Conservation (phyloP, 2,888 invertebrate genomes). For the Tortrix viridana region DNA sequence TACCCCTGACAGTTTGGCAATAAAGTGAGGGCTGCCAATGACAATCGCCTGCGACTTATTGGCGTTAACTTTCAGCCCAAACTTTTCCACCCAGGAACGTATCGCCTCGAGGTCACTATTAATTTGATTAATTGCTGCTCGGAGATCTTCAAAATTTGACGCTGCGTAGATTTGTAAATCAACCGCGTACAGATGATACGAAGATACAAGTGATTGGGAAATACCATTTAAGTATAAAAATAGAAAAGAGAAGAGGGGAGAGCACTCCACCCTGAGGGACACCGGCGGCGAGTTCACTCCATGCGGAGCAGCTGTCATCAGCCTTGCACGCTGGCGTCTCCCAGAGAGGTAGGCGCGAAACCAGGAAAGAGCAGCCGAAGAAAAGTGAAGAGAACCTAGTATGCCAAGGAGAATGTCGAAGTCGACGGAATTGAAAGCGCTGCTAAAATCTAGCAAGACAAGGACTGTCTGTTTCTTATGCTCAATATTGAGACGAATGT, state of each 20-base stretch:
- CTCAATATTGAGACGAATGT: conserved; percentile 2
- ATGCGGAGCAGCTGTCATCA: conserved; percentile 2
- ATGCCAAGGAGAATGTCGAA: not conserved
- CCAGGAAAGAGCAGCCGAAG: conserved; percentile 9
- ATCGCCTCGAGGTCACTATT: not conserved
- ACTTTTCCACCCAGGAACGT: too few species aligned
- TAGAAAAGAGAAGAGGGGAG: conserved; percentile 14
- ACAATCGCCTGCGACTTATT: conserved; percentile 6
- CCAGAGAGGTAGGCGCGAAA: conserved; percentile 16
- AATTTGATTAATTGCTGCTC: not conserved
- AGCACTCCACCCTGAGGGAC: conserved; percentile 24
- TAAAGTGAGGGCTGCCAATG: not conserved
- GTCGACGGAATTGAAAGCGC: not conserved
- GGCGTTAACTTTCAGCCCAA: too few species aligned
- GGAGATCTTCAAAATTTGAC: not conserved
- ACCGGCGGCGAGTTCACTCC: conserved; percentile 13
- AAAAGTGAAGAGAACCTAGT: conserved; percentile 10
- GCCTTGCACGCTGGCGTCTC: conserved; percentile 9
- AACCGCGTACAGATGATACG: conserved; percentile 19
- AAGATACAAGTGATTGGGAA: too few species aligned
- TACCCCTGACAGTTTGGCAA: not conserved
- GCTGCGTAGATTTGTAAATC: conserved; percentile 21
- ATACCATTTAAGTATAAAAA: not conserved
- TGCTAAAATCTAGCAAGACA: conserved; percentile 1
- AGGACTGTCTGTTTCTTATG: not conserved